These are phyloP conservation scores for Drosophila ananassae DNA, from an alignment of 1,140 invertebrate species.

Conservation along the genomic window DNA sequence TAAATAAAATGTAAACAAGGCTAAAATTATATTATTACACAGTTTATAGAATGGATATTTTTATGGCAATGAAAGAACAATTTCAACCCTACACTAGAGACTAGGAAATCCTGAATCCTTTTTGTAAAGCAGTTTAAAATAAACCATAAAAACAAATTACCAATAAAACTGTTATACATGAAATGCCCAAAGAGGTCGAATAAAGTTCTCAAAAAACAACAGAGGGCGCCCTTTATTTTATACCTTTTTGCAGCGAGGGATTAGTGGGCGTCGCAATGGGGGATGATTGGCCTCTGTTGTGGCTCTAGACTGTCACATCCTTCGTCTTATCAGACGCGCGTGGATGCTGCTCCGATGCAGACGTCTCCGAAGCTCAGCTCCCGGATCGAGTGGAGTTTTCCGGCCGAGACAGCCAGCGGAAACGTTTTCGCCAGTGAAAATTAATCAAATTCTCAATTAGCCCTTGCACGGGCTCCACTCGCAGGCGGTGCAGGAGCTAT, in stretches of 20 bases:
- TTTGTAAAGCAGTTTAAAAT: neutral
- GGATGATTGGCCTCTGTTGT: slow-evolving; percentile 40
- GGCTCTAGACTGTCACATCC: slow-evolving; percentile 22
- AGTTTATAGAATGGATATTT: too few relatives aligned
- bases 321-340: slow-evolving; percentile 75
- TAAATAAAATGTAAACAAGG: too few relatives aligned
- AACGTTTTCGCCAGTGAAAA: slow-evolving; percentile 36
- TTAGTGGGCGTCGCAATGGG: slow-evolving; percentile 19
- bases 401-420: slow-evolving; percentile 20
- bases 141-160: neutral
- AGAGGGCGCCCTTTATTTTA: slow-evolving; percentile 9
- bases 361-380: slow-evolving; percentile 42
- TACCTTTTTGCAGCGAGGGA: slow-evolving; percentile 3
- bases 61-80: too few relatives aligned
- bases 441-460: slow-evolving; percentile 29
- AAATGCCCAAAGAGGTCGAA: neutral
- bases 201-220: neutral
- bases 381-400: neutral
- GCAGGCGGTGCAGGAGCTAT: slow-evolving; percentile 14
- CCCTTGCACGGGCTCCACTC: neutral
- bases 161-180: neutral
- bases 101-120: too few relatives aligned
- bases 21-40: too few relatives aligned
- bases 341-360: slow-evolving; percentile 71
- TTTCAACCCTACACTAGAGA: too few relatives aligned